A percentile compares a stretch with the other conserved stretches of the same genome.
Evolutionary conservation across 2,797 vertebrate genomes (phyloP).

Genomic region (Cetoscarus ocellatus): DNA sequence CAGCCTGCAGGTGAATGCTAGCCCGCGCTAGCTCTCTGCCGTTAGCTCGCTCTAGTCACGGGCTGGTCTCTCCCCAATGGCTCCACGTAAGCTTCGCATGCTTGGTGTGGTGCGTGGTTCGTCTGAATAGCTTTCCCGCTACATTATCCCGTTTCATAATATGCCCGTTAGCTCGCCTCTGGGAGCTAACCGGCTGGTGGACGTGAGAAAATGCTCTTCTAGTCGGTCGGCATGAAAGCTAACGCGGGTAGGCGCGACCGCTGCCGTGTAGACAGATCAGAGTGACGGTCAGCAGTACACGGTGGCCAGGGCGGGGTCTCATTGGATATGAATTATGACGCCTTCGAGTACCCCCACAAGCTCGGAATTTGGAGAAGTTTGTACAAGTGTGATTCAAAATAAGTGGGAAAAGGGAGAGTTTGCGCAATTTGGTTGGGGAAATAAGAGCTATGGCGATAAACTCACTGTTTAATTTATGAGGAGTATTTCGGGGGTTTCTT

Average conservation of each 20-base stretch:
- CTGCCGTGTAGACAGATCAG: conserved; percentile 31
- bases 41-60: conserved; percentile 53
- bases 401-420: not conserved
- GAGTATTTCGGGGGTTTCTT: too few relatives aligned
- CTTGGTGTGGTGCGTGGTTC: conserved; percentile 62
- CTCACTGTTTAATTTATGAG: too few relatives aligned
- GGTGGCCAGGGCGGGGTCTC: conserved; percentile 77
- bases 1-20: conserved; percentile 68
- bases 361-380: conserved; percentile 16
- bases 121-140: conserved; percentile 57
- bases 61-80: conserved; percentile 8
- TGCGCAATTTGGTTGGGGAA: not conserved
- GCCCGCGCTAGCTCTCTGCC: conserved; percentile 57
- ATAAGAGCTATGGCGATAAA: not conserved
- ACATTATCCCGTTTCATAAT: conserved; percentile 66
- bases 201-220: conserved; percentile 19
- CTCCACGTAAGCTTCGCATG: conserved; percentile 69
- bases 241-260: conserved; percentile 48
- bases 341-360: conserved; percentile 19
- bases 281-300: conserved; percentile 54
- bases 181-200: conserved; percentile 60
- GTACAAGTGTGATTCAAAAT: not conserved
- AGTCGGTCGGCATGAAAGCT: conserved; percentile 57
- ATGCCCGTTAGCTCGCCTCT: conserved; percentile 53
- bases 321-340: conserved; percentile 81